phyloP scores from a whole-genome alignment of 2,113 vertebrate species.

The Pelvicachromis taeniatus region DNA sequence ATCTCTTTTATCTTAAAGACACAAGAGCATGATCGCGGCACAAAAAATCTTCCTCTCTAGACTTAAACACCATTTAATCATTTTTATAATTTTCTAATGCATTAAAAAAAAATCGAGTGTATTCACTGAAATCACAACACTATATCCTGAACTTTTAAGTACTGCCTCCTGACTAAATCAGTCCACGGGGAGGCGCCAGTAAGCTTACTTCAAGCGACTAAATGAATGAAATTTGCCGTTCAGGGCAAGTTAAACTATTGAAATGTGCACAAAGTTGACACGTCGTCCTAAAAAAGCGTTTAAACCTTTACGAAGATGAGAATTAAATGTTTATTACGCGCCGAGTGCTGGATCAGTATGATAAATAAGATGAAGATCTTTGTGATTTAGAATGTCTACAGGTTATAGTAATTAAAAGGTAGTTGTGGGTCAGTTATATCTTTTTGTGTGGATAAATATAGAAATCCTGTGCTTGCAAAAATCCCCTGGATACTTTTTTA shows the following conservation, averaged over 20 bases:
- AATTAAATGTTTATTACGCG: background rate
- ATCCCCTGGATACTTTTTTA: background rate
- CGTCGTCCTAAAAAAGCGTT: background rate
- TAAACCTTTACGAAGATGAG: background rate
- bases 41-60: background rate
- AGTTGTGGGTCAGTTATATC: background rate
- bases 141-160: background rate
- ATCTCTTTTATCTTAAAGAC: background rate
- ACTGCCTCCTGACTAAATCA: background rate
- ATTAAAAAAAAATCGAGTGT: background rate
- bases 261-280: background rate
- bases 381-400: background rate
- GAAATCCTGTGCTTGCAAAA: background rate
- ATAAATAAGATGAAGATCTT: background rate
- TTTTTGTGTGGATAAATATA: background rate
- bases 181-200: slow-evolving; percentile 45
- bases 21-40: background rate
- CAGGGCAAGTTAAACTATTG: background rate
- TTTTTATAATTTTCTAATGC: background rate
- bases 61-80: fast-evolving
- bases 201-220: background rate
- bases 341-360: background rate
- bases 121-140: background rate
- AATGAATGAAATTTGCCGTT: background rate
- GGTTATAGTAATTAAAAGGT: background rate